Evolutionary conservation across 2,888 invertebrate species (phyloP), one percentile per base, ranked within the genome.

Genomic region (Heliconius aoede): DNA sequence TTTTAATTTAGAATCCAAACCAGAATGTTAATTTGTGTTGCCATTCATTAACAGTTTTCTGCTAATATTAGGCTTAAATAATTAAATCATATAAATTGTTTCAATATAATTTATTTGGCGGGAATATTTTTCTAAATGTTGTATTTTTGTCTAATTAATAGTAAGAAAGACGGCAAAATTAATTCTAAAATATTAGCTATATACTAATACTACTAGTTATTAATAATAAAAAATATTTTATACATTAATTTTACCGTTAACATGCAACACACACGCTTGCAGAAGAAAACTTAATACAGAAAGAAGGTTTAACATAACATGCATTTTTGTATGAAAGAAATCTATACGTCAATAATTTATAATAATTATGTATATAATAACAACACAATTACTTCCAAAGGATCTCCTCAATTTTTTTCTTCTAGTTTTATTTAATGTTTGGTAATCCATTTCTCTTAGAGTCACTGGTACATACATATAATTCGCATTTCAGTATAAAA

Each of bases 161-260:
- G n/a, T 55, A n/a, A 65, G 24, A 58, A 74, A 73, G 26, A 76
- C 80, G 80, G 80, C 76, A 80, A 78, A 80, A 80, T 78, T 80
- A 80, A 78, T 72, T 68, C 75, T 78, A 80, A 78, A 80, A 80
- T 80, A 80, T 77, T 78, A 80, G 46, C 80, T 80, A 80, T 80
- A 55, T 80, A 80, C 78, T 80, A 80, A 80, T 80, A 80, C 75
- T 75, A 78, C 51, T 55, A 73, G 72, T 75, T 78, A 80, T 78
- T 78, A 80, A 80, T 80, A 80, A 78, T 78, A 80, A 79, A 78
- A 78, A 78, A 80, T 80, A 80, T 80, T 80, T 80, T 78, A 78
- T 51, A 68, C 73, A 78, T 78, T 80, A 80, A 78, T 80, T 80
- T 80, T 73, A 78, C 80, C 80, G 80, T 69, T 36, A 72, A 72